phyloP scores from a whole-genome alignment of 2,797 vertebrate species.

The Propithecus deckenii region DNA sequence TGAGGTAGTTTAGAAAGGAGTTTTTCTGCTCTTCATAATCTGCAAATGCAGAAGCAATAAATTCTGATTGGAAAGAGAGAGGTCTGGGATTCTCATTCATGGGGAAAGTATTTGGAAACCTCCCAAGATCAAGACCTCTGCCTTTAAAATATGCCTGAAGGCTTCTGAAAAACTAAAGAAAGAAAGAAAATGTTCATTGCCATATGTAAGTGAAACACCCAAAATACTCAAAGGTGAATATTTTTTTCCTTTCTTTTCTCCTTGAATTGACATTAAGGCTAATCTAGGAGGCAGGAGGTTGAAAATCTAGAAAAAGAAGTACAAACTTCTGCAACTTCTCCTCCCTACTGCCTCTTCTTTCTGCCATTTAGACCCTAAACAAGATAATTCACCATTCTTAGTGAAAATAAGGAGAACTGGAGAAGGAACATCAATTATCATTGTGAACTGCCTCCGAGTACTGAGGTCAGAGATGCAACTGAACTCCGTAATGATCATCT shows the following conservation, averaged over 20 bases:
- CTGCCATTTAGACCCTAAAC: background rate
- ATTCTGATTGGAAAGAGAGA: constrained; percentile 75
- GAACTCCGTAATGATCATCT: background rate
- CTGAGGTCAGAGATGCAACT: background rate
- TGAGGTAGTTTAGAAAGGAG: constrained; percentile 68
- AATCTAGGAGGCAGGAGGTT: background rate
- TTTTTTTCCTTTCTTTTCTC: background rate
- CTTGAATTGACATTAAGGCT: background rate
- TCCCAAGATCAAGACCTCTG: constrained; percentile 82
- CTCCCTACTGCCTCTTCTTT: background rate
- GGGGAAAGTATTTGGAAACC: constrained; percentile 75
- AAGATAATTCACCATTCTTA: background rate
- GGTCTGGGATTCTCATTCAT: constrained; percentile 74
- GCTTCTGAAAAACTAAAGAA: constrained; percentile 85
- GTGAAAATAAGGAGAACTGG: background rate
- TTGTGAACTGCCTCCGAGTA: background rate
- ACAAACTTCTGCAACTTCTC: background rate
- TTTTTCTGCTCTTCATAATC: constrained; percentile 83
- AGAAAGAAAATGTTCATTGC: constrained; percentile 44
- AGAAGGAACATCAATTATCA: background rate
- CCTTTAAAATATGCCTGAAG: constrained; percentile 85
- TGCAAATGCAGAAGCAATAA: constrained; percentile 81
- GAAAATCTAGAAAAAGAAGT: background rate
- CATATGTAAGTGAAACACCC: background rate
- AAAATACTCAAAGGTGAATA: background rate